Evolutionary conservation across 2,888 invertebrate genomes (phyloP).

Genomic region (Electrophaes corylata): DNA sequence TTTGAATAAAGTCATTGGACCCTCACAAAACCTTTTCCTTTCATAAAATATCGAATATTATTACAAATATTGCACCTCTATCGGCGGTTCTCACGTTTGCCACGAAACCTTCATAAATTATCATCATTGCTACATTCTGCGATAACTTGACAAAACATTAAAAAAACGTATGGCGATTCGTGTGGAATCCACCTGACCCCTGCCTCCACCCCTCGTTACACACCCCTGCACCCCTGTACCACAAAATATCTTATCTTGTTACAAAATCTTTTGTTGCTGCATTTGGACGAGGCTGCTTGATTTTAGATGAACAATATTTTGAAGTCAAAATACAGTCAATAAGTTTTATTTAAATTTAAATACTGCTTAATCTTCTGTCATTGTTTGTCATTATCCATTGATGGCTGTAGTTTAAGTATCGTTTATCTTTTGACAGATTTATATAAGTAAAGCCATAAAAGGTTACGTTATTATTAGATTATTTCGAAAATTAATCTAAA

Average conservation of each 20-base stretch:
- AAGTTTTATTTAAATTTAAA: no score
- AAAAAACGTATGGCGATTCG: constrained; percentile 44
- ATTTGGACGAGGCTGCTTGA: constrained; percentile 32
- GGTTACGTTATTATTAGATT: no score
- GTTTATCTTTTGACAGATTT: no score
- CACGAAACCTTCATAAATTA: constrained; percentile 55
- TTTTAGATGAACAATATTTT: constrained; percentile 38
- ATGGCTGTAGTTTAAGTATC: no score
- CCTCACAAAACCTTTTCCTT: constrained; percentile 34
- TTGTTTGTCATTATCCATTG: no score
- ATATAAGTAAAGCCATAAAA: no score
- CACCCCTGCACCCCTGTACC: constrained; percentile 29
- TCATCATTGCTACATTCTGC: constrained; percentile 42
- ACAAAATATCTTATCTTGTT: constrained; percentile 67
- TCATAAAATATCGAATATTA: constrained; percentile 30
- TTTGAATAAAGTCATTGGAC: constrained; percentile 3
- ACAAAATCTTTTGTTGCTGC: constrained; percentile 71
- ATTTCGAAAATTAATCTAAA: no score
- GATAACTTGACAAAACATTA: constrained; percentile 43
- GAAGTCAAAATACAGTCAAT: no score
- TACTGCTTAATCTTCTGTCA: no score
- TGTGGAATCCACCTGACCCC: constrained; percentile 66
- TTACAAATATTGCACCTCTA: constrained; percentile 40
- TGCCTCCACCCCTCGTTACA: constrained; percentile 25
- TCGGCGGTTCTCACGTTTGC: constrained; percentile 55